Evolutionary conservation across 2,888 invertebrate species (phyloP), one percentile per base, ranked within the genome.

Genomic region (Xestoiulus laeticollis): DNA sequence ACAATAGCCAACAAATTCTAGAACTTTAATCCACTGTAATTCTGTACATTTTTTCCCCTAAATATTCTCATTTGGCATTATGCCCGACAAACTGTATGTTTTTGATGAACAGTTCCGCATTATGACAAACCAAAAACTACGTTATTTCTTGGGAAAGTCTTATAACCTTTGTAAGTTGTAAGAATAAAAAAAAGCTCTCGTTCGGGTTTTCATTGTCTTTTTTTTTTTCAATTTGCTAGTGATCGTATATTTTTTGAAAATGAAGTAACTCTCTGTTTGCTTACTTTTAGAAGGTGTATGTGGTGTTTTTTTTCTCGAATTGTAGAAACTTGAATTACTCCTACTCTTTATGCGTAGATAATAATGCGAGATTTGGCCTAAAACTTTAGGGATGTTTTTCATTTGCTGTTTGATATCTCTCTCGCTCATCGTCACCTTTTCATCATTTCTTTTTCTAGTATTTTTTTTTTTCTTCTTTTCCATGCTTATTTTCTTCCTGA

Each of bases 361-460:
- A 78, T 78, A 78, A 78, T 30, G 78, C 78, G 78, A 78, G 78
- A 78, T 78, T 78, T 30, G 78, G 78, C 22, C 78, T 78, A 78
- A 78, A 78, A 78, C 78, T 78, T 78, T 30, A 30, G 26, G 22
- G 19, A 68, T 68, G 4, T 30, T 78, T 78, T 78, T 78, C 78
- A 78, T 78, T 78, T 14, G 14, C 78, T 78, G 78, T 78, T 78
- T 78, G 78, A 78, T 78, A 78, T 30, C 78, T 78, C 78, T 78
- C 78, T 78, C 78, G 68, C 68, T 78, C 78, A 78, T 78, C 78
- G 78, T 78, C 78, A 78, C 78, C 78, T 78, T 38, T 78, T 78
- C 30, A 78, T 78, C 78, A 78, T 78, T 78, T 78, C 26, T 78
- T 78, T 14, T 22, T 48, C 16, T n/a, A n/a, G 16, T 16, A 8